Evolutionary conservation across 2,113 vertebrate species (phyloP).

Genomic region (Hippopotamus amphibius): DNA sequence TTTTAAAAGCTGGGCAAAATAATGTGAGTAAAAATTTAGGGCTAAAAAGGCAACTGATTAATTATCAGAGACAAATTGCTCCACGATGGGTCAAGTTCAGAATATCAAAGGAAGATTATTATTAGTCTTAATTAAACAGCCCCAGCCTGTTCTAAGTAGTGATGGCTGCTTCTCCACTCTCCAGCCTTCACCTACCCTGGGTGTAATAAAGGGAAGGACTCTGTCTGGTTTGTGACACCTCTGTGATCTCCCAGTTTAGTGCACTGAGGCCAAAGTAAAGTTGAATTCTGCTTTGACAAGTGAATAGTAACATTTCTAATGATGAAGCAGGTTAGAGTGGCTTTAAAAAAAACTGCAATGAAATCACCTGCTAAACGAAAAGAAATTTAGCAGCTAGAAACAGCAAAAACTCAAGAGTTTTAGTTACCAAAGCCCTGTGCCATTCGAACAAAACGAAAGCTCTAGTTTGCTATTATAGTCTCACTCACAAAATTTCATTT

Average conservation of each 20-base stretch:
- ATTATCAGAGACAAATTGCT: constrained; percentile 11
- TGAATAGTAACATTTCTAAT: not conserved
- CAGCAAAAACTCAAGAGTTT: not conserved
- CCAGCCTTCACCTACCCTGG: not conserved
- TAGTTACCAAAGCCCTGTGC: not conserved
- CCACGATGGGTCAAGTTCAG: constrained; percentile 4
- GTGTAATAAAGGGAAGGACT: not conserved
- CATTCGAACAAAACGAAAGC: not conserved
- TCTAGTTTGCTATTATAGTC: not conserved
- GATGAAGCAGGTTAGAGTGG: not conserved
- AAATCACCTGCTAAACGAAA: not conserved
- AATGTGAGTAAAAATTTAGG: not conserved
- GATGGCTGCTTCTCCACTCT: not conserved
- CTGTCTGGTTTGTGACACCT: not conserved
- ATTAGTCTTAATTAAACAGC: not conserved
- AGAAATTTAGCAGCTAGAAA: not conserved
- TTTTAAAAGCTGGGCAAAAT: not conserved
- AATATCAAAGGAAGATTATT: not conserved
- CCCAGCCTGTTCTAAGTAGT: not conserved
- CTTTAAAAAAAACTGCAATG: not conserved
- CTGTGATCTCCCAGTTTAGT: not conserved
- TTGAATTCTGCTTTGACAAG: not conserved
- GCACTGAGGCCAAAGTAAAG: not conserved
- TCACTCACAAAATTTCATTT: not conserved
- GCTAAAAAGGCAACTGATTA: constrained; percentile 11